Evolutionary conservation across 2,888 invertebrate genomes (phyloP), one percentile per base, ranked within the genome.

Genomic region (Octodonta nipae): DNA sequence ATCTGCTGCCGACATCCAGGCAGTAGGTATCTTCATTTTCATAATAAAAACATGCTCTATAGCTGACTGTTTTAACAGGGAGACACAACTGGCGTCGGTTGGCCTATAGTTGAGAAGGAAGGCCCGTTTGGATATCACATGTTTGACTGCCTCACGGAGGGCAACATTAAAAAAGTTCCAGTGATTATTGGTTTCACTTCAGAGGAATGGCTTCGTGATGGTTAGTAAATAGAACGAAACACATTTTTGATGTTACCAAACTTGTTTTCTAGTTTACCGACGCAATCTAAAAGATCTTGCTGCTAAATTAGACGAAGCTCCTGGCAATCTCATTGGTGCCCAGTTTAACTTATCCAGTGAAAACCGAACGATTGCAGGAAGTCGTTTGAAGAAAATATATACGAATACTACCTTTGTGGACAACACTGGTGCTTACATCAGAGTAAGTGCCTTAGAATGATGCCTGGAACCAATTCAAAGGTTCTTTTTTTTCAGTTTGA

Each of bases 111-210:
- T 16, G 40, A 40, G 30, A 27, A 32, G 12, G 27, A 15, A 14
- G 34, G 30, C 2, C 17, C 26, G 3, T 40, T 36, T 15, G 29
- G 34, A 14, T 24, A 32, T 16, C 20, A 16, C 6, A 28, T 26
- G 15, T 30, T 29, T 32, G 27, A 35, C 13, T 25, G 35, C 7
- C 22, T 34, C 25, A 26, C 30, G 12, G 22, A 30, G 10, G 27
- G 29, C 13, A 33, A 33, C 10, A 28, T 33, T 12, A 37, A 35
- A 12, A 33, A 35, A 30, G 30, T 41, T 5, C 41, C 41, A 11
- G 28, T 37, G 13, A 10, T 41, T 13, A 28, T 35, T 12, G 41
- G 41, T 12, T 38, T 35, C 12, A 41, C 27, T 12, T 41, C 41
- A 3, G 41, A 38, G 32, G 41, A 41, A 25, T 34, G 32, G 26